Evolutionary conservation across 1,140 invertebrate genomes (phyloP), one percentile per base, ranked within the genome.

Genomic region (Drosophila mojavensis): DNA sequence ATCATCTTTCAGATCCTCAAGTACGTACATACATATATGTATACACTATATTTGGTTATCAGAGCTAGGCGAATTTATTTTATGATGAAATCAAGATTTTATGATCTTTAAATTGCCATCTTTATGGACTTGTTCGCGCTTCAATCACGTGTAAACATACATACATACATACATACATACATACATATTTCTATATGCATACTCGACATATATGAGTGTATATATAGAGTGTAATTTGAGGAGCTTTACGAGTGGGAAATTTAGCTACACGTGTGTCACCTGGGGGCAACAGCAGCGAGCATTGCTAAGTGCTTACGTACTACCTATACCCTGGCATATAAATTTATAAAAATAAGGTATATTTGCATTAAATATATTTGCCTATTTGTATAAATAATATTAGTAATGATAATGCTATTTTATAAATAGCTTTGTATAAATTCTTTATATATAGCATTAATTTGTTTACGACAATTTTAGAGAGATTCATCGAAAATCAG

Each of bases 121-220:
- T 56, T 71, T 53, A 65, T 59, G 20, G 53, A 41, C 24, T 54
- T 33, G n/a, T 26, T 66, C 69, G 62, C 62, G 69, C 59, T 72
- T 51, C 4, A 45, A 36, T 59, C 69, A 66, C 69, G 62, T 66
- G 62, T 20, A 43, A 20, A 56, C 28, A 48, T 55, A 9, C 13
- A 30, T 11, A 17, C 39, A 36, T 73, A 20, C 20, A 20, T 20
- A 2, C 20, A 20, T 20, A 20, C 2, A 33, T 3, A 20, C 56
- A 55, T 28, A 26, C 41, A 10, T 60, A 17, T 66, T n/a, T 9
- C 6, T 47, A 20, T 17, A 26, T 30, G 39, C 20, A 33, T 36
- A 59, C 11, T 7, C 6, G 6, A 48, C 45, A 10, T 60, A 26
- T 33, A 36, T 15, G 17, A 30, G 59, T 15, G 5, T 26, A 43